Evolutionary conservation across 2,888 invertebrate genomes (phyloP).

Genomic region (Stramonita haemastoma): DNA sequence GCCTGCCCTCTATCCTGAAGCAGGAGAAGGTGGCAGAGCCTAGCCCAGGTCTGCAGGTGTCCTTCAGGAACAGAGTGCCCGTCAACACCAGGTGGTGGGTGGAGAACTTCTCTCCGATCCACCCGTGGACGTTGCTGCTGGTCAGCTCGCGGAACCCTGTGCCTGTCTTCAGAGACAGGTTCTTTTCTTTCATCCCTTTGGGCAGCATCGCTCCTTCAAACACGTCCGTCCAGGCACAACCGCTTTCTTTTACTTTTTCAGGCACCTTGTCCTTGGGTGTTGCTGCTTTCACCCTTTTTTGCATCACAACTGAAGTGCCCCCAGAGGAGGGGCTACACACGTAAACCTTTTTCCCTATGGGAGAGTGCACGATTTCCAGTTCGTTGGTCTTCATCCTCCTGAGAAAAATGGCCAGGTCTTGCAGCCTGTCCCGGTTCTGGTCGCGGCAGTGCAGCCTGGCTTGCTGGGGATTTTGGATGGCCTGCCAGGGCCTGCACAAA

Average conservation of each 20-base stretch:
- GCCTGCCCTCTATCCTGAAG: not conserved
- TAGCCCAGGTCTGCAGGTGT: no score
- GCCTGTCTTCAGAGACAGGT: slow-evolving; percentile 20
- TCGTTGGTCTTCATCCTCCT: slow-evolving; percentile 3
- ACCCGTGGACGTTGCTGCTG: not conserved
- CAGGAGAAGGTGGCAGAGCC: not conserved
- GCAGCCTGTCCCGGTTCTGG: not conserved
- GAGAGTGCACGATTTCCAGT: not conserved
- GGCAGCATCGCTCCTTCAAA: slow-evolving; percentile 30
- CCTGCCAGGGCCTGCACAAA: no score
- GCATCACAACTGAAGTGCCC: not conserved
- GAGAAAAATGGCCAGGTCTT: not conserved
- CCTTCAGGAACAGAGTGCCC: not conserved
- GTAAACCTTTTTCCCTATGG: not conserved
- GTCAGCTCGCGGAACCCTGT: not conserved
- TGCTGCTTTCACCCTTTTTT: not conserved
- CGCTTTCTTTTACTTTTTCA: no score
- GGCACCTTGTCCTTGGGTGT: not conserved
- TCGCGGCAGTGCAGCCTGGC: not conserved
- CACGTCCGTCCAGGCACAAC: not conserved
- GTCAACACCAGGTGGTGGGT: slow-evolving; percentile 16
- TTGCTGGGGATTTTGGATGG: not conserved
- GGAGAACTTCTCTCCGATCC: not conserved
- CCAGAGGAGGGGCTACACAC: not conserved
- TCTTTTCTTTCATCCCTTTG: slow-evolving; percentile 17